A percentile compares a stretch with the other conserved stretches of the same genome.
Conservation (phyloP, 2,113 vertebrate genomes). For the Erythrocercus mccallii region DNA sequence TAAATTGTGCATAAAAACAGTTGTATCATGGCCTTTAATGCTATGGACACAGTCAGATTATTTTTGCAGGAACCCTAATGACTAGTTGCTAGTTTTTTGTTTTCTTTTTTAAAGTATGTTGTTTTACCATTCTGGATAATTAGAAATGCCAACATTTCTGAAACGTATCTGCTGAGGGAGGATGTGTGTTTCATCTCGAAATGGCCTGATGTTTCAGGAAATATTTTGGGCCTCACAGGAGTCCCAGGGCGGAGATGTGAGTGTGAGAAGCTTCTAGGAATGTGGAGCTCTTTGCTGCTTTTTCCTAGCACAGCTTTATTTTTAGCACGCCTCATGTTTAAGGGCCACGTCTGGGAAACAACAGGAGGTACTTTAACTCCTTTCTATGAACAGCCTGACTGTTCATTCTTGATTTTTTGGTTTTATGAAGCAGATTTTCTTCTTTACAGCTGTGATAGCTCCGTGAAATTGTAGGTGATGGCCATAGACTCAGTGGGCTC, state of each 20-base stretch:
- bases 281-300: not conserved
- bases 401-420: not conserved
- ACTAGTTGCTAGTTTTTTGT: not conserved
- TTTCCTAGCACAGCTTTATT: conserved; percentile 15
- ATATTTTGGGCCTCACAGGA: not conserved
- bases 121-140: not conserved
- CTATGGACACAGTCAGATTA: not conserved
- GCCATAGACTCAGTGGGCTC: not conserved
- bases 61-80: not conserved
- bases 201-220: not conserved
- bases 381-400: not conserved
- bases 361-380: not conserved
- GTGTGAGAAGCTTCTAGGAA: conserved; percentile 20
- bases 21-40: not conserved
- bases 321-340: not conserved
- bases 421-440: not conserved
- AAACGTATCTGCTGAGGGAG: not conserved
- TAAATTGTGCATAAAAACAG: not conserved
- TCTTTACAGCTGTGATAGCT: not conserved
- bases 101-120: not conserved
- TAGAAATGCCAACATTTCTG: not conserved
- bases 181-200: not conserved
- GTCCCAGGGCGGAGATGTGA: not conserved
- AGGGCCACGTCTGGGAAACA: not conserved
- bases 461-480: not conserved